Conservation (phyloP, 64 coral and sea anemone genomes). For the Cladopsammia gracilis region DNA sequence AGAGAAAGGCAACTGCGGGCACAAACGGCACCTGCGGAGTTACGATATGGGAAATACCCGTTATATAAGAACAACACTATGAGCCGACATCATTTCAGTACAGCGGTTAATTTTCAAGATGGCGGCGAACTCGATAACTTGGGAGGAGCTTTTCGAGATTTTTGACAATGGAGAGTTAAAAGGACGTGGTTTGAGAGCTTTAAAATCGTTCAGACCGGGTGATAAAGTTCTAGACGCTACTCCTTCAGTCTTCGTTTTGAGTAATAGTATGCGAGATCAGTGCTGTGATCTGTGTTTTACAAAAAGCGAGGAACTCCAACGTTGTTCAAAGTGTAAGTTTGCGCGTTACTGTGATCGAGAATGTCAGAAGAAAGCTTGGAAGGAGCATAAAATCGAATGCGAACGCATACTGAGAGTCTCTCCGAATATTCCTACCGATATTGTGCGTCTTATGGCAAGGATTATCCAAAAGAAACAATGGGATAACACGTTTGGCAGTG, state of each 20-base stretch:
- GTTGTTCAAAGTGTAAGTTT: slow-evolving; percentile 90
- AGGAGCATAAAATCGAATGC: slow-evolving; percentile 94
- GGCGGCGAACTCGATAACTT: slow-evolving; percentile 46
- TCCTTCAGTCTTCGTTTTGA: slow-evolving; percentile 77
- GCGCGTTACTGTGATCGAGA: slow-evolving; percentile 79
- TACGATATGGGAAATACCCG: background rate
- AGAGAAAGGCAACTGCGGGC: background rate
- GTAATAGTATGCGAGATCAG: slow-evolving; percentile 63
- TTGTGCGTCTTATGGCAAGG: slow-evolving; percentile 79
- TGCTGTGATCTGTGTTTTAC: slow-evolving; percentile 90
- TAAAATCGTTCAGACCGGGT: slow-evolving; percentile 66
- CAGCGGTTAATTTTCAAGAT: slow-evolving; percentile 69
- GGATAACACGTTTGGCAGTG: background rate
- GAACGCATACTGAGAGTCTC: slow-evolving; percentile 50
- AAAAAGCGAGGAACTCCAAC: slow-evolving; percentile 45
- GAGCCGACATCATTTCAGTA: background rate
- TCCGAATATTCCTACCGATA: slow-evolving; percentile 76
- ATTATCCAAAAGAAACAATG: slow-evolving; percentile 58
- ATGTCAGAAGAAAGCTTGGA: slow-evolving; percentile 93
- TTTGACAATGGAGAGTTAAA: slow-evolving; percentile 60
- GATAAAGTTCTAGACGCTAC: slow-evolving; percentile 49
- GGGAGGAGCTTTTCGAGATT: slow-evolving; percentile 35
- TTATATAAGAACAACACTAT: background rate
- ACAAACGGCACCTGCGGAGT: background rate
- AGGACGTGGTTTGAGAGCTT: slow-evolving; percentile 78